Conservation (phyloP, 2,888 invertebrate genomes). For the Notodonta dromedarius region DNA sequence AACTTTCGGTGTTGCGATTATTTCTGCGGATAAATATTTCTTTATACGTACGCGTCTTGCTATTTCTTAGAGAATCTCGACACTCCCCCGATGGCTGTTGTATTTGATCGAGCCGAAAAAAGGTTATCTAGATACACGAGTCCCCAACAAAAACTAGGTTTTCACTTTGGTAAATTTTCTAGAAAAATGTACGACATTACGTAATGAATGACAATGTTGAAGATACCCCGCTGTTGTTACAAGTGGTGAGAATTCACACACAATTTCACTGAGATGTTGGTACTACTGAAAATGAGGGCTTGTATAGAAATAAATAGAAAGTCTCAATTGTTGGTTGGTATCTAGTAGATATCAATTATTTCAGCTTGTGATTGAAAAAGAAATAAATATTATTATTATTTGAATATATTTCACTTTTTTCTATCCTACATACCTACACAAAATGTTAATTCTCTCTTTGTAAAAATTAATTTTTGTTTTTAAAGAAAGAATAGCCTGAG, state of each 20-base stretch:
- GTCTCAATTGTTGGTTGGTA: too few relatives aligned
- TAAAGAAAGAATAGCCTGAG: too few relatives aligned
- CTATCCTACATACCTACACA: too few relatives aligned
- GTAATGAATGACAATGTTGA: background rate
- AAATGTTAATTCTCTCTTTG: too few relatives aligned
- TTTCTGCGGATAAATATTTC: conserved; percentile 35
- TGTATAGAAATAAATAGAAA: too few relatives aligned
- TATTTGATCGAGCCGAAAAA: conserved; percentile 7
- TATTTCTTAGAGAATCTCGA: conserved; percentile 3
- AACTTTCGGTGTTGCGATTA: conserved; percentile 22
- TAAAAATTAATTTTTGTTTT: too few relatives aligned
- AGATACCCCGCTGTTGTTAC: background rate
- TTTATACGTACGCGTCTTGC: conserved; percentile 26
- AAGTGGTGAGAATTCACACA: background rate
- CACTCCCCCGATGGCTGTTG: conserved; percentile 1
- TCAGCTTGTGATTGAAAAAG: too few relatives aligned
- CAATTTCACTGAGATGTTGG: background rate
- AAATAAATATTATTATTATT: too few relatives aligned
- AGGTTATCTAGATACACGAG: background rate
- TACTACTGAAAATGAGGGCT: too few relatives aligned
- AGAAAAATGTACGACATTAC: background rate
- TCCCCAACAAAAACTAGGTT: background rate
- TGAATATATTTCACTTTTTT: too few relatives aligned
- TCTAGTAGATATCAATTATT: too few relatives aligned
- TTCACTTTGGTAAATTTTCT: background rate